Conservation (phyloP, 2,888 invertebrate genomes). For the Tuta absoluta region DNA sequence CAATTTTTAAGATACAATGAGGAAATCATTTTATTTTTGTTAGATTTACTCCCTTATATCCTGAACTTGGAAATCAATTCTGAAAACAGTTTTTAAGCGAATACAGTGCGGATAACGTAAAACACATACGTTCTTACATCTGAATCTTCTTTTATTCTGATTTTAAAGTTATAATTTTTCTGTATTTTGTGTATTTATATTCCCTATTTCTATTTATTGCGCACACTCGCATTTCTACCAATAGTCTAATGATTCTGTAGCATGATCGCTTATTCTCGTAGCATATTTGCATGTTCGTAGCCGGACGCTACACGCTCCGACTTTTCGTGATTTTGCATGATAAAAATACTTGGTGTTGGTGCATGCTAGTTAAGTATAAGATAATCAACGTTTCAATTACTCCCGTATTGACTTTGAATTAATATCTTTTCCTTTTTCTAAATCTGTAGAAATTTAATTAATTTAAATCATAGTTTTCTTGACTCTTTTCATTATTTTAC, state of each 20-base stretch:
- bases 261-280: not conserved
- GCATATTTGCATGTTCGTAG: not conserved
- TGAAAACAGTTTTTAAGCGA: too few relatives aligned
- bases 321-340: not conserved
- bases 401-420: not conserved
- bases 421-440: not conserved
- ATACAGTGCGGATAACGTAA: too few relatives aligned
- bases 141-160: too few relatives aligned
- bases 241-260: not conserved
- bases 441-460: not conserved
- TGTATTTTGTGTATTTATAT: not conserved
- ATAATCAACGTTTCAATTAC: not conserved
- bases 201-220: not conserved
- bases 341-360: not conserved
- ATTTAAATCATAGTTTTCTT: not conserved
- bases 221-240: not conserved
- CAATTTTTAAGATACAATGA: too few relatives aligned
- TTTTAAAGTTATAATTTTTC: too few relatives aligned
- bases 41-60: too few relatives aligned
- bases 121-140: too few relatives aligned
- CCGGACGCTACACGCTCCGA: not conserved
- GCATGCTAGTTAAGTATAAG: slow-evolving; percentile 7
- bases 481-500: not conserved
- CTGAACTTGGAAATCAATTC: too few relatives aligned
- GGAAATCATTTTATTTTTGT: too few relatives aligned